Conservation (phyloP, 2,888 invertebrate genomes). For the Calameuta idolon region DNA sequence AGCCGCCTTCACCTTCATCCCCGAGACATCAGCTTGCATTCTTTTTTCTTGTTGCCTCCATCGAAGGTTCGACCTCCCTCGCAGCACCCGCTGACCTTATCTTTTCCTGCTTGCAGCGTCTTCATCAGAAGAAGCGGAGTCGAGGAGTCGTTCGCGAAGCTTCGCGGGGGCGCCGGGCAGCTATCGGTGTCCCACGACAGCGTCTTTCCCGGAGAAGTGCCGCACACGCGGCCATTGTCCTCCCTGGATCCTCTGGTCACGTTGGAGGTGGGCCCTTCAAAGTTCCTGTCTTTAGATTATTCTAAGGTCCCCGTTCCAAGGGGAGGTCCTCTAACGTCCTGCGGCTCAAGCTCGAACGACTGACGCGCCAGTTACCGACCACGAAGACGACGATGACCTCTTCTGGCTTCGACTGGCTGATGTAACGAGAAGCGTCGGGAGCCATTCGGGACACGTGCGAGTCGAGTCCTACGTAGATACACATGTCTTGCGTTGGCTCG, state of each 20-base stretch:
- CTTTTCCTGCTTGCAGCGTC: slow-evolving; percentile 43
- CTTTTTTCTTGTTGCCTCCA: background rate
- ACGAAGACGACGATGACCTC: too few relatives aligned
- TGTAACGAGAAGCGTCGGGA: slow-evolving; percentile 3
- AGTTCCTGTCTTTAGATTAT: background rate
- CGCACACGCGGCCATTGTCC: slow-evolving; percentile 60
- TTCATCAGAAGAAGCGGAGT: slow-evolving; percentile 52
- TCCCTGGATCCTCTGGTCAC: slow-evolving; percentile 58
- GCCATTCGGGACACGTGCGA: slow-evolving; percentile 50
- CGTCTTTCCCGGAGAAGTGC: slow-evolving; percentile 83
- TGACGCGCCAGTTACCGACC: too few relatives aligned
- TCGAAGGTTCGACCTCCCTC: background rate
- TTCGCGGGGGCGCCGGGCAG: slow-evolving; percentile 68
- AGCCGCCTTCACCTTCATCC: too few relatives aligned
- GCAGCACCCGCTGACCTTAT: too few relatives aligned
- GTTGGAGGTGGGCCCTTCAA: slow-evolving; percentile 54
- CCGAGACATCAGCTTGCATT: slow-evolving; percentile 4
- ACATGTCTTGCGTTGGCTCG: slow-evolving; percentile 41
- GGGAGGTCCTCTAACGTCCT: slow-evolving; percentile 13
- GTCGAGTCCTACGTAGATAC: slow-evolving; percentile 48
- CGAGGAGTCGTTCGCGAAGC: slow-evolving; percentile 58
- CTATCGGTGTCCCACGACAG: slow-evolving; percentile 92
- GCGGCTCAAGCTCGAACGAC: slow-evolving; percentile 3
- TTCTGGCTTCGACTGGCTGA: too few relatives aligned
- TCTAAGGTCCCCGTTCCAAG: background rate